These are phyloP conservation scores for Ligdia adustata DNA, from an alignment of 2,888 invertebrate species.

Conservation along the genomic window DNA sequence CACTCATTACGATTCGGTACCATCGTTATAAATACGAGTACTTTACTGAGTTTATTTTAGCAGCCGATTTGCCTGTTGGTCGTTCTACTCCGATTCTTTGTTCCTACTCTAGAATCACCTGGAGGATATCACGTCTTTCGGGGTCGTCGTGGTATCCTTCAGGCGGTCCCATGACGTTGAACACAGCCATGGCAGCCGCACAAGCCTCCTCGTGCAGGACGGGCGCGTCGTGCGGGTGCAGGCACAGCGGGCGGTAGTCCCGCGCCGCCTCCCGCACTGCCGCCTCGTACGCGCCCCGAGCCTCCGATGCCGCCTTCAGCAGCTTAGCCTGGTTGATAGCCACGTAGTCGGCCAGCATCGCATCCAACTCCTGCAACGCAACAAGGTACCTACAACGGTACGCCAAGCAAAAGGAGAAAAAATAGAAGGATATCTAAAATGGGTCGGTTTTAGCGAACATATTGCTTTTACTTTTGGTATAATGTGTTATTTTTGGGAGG, in stretches of 20 bases:
- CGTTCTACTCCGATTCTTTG: no score
- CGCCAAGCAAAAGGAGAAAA: no score
- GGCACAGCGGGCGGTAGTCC: constrained; percentile 24
- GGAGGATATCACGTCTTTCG: constrained; percentile 25
- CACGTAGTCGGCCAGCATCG: constrained; percentile 32
- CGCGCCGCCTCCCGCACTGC: constrained; percentile 6
- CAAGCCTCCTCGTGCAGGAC: constrained; percentile 29
- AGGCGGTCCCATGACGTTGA: constrained; percentile 25
- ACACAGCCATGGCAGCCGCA: constrained; percentile 18
- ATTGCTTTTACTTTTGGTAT: no score
- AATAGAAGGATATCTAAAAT: no score
- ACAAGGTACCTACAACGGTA: no score
- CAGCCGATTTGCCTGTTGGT: no score
- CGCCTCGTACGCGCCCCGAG: constrained; percentile 39
- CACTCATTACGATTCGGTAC: no score
- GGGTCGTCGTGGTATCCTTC: constrained; percentile 19
- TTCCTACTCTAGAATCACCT: no score
- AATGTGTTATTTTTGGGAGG: no score
- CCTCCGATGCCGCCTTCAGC: constrained; percentile 27
- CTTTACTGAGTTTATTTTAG: no score
- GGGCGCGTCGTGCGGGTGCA: constrained; percentile 34
- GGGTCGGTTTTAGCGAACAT: no score
- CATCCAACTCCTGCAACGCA: constrained; percentile 42
- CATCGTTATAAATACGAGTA: no score
- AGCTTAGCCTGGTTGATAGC: constrained; percentile 44